These are phyloP conservation scores for Chaetops frenatus DNA, from an alignment of 2,113 vertebrate genomes.

Conservation along the genomic window DNA sequence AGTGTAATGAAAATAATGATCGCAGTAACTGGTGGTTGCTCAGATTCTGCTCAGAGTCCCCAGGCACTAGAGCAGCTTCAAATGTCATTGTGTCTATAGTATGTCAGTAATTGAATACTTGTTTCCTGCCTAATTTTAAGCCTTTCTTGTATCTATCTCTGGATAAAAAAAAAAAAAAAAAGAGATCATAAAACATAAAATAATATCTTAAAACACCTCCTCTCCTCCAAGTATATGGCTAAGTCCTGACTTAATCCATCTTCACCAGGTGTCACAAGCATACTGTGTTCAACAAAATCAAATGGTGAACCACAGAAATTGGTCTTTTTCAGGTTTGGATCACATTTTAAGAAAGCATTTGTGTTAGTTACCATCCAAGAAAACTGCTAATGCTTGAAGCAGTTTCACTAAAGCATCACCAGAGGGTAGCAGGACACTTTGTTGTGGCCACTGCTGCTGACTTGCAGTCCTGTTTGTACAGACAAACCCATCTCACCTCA, in stretches of 20 bases:
- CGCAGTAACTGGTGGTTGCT: background rate
- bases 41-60: background rate
- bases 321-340: background rate
- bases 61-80: background rate
- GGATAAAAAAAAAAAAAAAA: too few relatives aligned
- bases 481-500: background rate
- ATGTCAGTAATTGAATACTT: background rate
- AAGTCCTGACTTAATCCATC: background rate
- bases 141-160: background rate
- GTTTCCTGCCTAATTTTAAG: background rate
- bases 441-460: background rate
- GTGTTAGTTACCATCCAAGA: fast-evolving
- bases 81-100: background rate
- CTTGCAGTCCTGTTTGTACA: background rate
- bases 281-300: background rate
- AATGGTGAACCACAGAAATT: background rate
- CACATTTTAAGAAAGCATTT: background rate
- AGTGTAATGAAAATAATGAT: background rate
- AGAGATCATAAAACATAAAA: background rate
- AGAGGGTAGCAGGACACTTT: slow-evolving; percentile 53
- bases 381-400: background rate
- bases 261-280: background rate
- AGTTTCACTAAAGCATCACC: background rate
- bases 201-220: fast-evolving
- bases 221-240: background rate